Base-by-base conservation (phyloP, 2,888 invertebrate genomes). In the Sericinus montela region DNA sequence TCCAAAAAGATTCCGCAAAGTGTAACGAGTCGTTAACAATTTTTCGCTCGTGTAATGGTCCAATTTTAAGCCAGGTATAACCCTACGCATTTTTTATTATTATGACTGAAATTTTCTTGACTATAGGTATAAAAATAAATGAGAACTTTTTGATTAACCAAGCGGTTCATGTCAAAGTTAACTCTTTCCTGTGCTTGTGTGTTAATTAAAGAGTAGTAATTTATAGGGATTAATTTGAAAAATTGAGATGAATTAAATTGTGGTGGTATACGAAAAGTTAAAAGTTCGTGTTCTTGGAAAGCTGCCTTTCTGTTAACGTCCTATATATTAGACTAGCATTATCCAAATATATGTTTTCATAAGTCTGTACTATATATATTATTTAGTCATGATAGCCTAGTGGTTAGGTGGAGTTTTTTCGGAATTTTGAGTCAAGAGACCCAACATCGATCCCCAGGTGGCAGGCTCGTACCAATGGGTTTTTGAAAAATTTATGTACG, bases 1-100 rank as follows among this genome's bases (percentile, higher is more conserved):
- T 66, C 69, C 69, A 72, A 75, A 77, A 69, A 73, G 62, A 63
- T 56, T 50, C 41, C 45, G 28, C 34, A 50, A 54, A 44, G 41
- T 53, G 53, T 48, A 45, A 41, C 52, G 43, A 48, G 32, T 35
- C 38, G 48, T 48, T 59, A 64, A 60, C 54, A 51, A 37, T 36
- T 45, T 50, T 49, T 45, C 35, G 36, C 45, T 19, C 40, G 40
- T 40, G 30, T 45, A 40, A 41, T 50, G 41, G 35, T 45, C 37
- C 32, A 45, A 42, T 45, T 45, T 41, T 35, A 41, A 45, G 30
- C 29, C 36, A 41, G 36, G 45, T 50, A 50, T 36, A 46, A 36
- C 30, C 14, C 41, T 13, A 49, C 36, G 19, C 28, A 28, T 32
- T 40, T 32, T 49, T 45, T 49, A 40, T 45, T 40, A 44, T 40